phyloP scores from a whole-genome alignment of 2,888 invertebrate species.

The Lamellibrachia satsuma region DNA sequence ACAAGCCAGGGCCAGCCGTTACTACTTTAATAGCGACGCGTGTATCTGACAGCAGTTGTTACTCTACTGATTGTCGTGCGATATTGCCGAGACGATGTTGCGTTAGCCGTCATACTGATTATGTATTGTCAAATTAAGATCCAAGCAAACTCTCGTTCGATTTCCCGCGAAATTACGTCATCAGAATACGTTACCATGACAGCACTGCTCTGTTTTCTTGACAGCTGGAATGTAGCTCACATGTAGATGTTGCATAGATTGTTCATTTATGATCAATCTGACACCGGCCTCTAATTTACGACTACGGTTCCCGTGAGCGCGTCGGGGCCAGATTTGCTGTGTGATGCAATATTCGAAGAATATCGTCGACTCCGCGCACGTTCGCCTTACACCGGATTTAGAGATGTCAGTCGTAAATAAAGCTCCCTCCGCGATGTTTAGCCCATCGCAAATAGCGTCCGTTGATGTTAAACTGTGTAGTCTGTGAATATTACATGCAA shows the following conservation, averaged over 20 bases:
- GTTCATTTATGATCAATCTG: not conserved
- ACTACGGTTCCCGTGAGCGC: not conserved
- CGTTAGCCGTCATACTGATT: not conserved
- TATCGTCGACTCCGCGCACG: not conserved
- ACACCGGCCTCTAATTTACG: not conserved
- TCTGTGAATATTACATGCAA: too few species aligned
- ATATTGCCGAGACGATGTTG: not conserved
- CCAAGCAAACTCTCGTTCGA: not conserved
- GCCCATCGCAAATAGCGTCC: too few species aligned
- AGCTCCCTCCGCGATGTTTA: too few species aligned
- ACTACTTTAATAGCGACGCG: not conserved
- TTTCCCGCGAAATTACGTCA: slow-evolving; percentile 17
- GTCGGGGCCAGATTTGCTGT: not conserved
- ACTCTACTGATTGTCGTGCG: not conserved
- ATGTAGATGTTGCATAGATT: not conserved
- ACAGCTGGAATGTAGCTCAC: not conserved
- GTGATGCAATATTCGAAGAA: not conserved
- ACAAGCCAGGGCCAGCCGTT: not conserved
- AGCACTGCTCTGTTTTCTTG: not conserved
- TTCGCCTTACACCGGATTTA: not conserved
- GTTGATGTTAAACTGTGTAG: too few species aligned
- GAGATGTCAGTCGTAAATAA: not conserved
- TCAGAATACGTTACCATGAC: not conserved
- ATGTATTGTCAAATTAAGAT: not conserved
- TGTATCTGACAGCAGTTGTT: not conserved